A percentile compares a stretch with the other conserved stretches of the same genome.
Evolutionary conservation across 2,888 invertebrate genomes (phyloP).

Genomic region (Cephus sareptanus): DNA sequence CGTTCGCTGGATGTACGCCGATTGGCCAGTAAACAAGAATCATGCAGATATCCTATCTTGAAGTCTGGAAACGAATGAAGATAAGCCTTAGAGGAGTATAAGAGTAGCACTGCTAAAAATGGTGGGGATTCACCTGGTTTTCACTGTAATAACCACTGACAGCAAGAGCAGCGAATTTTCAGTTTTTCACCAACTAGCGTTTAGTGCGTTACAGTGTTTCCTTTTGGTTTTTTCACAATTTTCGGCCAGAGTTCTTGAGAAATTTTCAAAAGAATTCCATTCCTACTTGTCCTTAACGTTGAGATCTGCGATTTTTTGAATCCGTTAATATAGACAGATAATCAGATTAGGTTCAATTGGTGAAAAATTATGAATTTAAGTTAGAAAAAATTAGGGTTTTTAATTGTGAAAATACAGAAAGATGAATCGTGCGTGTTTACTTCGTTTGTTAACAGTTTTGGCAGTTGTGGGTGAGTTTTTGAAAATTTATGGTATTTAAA

Average conservation of each 20-base stretch:
- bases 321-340: not conserved
- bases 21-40: slow-evolving; percentile 5
- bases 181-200: slow-evolving; percentile 32
- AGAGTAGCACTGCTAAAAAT: slow-evolving; percentile 3
- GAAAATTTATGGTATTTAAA: not conserved
- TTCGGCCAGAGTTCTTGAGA: not conserved
- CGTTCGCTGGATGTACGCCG: not conserved
- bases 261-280: not conserved
- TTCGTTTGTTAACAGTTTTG: not conserved
- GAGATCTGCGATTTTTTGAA: not conserved
- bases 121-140: slow-evolving; percentile 16
- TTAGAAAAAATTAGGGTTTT: not conserved
- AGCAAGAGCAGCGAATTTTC: slow-evolving; percentile 21
- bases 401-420: not conserved
- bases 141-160: slow-evolving; percentile 35
- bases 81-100: slow-evolving; percentile 8
- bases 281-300: not conserved
- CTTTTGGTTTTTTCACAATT: not conserved
- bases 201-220: slow-evolving; percentile 20
- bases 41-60: slow-evolving; percentile 10
- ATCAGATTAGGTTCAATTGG: not conserved
- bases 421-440: not conserved
- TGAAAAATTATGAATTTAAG: not conserved
- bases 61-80: slow-evolving; percentile 2
- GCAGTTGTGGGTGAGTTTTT: not conserved